Evolutionary conservation across 2,888 invertebrate genomes (phyloP), one percentile per base, ranked within the genome.

Genomic region (Drosophila setosimentum): DNA sequence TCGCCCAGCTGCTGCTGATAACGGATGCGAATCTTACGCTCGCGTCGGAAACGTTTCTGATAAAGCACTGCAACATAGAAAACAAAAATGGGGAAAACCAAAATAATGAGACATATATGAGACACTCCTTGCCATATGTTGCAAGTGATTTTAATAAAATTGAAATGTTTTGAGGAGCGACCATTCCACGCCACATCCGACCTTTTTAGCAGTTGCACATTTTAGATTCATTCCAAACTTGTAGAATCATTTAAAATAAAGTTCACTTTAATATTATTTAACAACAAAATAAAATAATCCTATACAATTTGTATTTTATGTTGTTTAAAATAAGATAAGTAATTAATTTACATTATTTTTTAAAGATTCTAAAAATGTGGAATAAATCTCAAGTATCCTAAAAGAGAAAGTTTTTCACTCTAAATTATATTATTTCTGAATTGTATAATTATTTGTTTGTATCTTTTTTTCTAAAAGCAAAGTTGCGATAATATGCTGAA

Each of bases 41-140:
- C 98, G 91, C 97, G 96, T 94, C 98, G 96, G 94, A 98, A 95
- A 75, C 98, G 95, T 93, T 98, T 98, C 93, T 98, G 98, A 93
- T 97, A 97, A 92, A 97, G 94, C 76, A 96, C 98, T 98, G 95
- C 27, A 94, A 48, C 35, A 4, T 2, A 0, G 27, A 0, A n/a
- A 40, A 11, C 49, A 10, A 10, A 21, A 33, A 35, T 18, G 18
- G 29, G 5, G 0, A 21, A 8, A 40, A 0, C 16, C 2, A 7
- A 4, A 21, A 21, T 0, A 13, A 3, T 21, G 7, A 16, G 16
- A 8, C 13, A 45, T 2, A 4, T 16, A 8, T 24, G 8, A 8
- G 7, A 3, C 21, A 8, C 16, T 45, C 21, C 2, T 7, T 11
- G 2, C 18, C n/a, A 37, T 10, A 37, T 37, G 18, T 37, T n/a